phyloP scores from a whole-genome alignment of 2,113 vertebrate genomes.

The Ictalurus furcatus region DNA sequence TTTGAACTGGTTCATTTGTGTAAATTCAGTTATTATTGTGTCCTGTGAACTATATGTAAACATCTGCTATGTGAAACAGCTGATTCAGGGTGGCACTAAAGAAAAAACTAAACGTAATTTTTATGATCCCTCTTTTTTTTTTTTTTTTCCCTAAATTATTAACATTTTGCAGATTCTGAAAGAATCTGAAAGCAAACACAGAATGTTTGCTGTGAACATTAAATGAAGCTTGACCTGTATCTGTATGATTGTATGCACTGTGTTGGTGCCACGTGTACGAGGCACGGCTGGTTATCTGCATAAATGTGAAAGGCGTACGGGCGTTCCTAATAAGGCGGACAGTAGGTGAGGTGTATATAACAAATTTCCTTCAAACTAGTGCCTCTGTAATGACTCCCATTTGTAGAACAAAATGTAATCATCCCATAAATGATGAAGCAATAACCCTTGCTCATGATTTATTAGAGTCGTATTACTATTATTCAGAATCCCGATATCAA shows the following conservation, averaged over 20 bases:
- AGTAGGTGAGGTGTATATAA: neutral
- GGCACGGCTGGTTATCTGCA: neutral
- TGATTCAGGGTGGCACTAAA: no score
- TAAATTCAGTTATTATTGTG: no score
- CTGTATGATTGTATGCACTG: neutral
- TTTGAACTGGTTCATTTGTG: no score
- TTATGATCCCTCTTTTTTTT: no score
- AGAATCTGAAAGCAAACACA: no score
- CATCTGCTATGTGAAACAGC: no score
- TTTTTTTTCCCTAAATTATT: no score
- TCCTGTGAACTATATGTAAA: no score
- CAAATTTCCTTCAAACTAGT: neutral
- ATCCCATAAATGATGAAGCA: neutral
- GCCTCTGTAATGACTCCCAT: neutral
- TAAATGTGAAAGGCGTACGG: neutral
- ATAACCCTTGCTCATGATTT: neutral
- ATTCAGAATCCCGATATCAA: neutral
- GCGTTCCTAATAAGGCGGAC: neutral
- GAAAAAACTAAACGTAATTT: no score
- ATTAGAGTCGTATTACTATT: neutral
- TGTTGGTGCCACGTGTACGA: neutral
- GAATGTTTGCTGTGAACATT: neutral
- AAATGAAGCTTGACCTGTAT: neutral
- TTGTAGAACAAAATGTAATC: neutral
- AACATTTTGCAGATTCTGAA: no score